Evolutionary conservation across 2,888 invertebrate species (phyloP).

Genomic region (Pyrrhosoma nymphula): DNA sequence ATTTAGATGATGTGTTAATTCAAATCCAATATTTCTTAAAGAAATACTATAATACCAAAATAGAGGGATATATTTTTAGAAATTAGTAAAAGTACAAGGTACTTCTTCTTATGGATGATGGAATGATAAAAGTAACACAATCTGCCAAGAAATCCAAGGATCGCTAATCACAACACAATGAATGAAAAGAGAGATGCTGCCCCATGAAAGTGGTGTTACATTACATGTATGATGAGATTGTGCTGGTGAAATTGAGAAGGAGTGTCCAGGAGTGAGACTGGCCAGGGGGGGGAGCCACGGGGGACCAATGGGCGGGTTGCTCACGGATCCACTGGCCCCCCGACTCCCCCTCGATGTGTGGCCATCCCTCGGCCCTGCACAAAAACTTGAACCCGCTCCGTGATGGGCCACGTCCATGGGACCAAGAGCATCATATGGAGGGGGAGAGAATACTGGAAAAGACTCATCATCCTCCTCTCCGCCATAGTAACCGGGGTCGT

Average conservation of each 20-base stretch:
- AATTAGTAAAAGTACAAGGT: too few relatives aligned
- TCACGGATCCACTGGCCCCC: constrained; percentile 42
- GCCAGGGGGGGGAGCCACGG: constrained; percentile 80
- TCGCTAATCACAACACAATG: constrained; percentile 21
- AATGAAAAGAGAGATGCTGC: not conserved
- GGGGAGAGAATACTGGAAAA: constrained; percentile 91
- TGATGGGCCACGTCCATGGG: constrained; percentile 35
- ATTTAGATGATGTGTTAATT: not conserved
- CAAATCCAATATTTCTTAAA: not conserved
- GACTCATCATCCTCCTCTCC: constrained; percentile 80
- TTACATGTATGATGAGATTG: constrained; percentile 96
- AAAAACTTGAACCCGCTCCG: constrained; percentile 1
- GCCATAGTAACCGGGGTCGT: constrained; percentile 38
- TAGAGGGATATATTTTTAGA: not conserved
- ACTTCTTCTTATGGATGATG: too few relatives aligned
- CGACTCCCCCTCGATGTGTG: constrained; percentile 49
- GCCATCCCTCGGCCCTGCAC: constrained; percentile 50
- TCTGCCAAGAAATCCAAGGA: constrained; percentile 68
- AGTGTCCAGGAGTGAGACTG: constrained; percentile 83
- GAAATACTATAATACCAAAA: not conserved
- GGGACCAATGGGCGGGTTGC: constrained; percentile 77
- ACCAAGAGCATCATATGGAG: constrained; percentile 81
- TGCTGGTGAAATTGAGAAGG: constrained; percentile 88
- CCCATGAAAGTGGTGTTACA: constrained; percentile 71
- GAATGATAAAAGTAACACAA: constrained; percentile 69